A percentile compares a stretch with the other conserved stretches of the same genome.
Conservation (phyloP, 2,888 invertebrate genomes). For the Athrips mouffetella region DNA sequence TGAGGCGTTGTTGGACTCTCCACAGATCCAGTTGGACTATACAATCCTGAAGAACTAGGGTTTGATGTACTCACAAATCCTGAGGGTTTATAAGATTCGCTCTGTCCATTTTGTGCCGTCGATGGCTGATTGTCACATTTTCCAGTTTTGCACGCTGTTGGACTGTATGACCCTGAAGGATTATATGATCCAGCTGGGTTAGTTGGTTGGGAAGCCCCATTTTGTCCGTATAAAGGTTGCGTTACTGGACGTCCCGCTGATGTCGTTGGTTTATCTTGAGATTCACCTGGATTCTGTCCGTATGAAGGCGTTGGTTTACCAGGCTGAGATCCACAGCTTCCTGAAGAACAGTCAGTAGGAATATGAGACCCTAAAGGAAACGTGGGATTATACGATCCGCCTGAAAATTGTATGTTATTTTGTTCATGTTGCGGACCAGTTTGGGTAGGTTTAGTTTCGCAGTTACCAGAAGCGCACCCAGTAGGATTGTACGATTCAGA, state of each 20-base stretch:
- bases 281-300: constrained; percentile 8
- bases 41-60: constrained; percentile 9
- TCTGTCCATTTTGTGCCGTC: constrained; percentile 1
- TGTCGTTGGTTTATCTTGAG: neutral
- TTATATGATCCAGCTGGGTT: neutral
- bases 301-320: neutral
- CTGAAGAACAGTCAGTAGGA: constrained; percentile 9
- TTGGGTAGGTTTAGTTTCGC: constrained; percentile 14
- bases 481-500: constrained; percentile 3
- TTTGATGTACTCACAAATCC: neutral
- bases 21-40: neutral
- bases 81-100: constrained; percentile 11
- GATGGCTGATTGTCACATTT: constrained; percentile 19
- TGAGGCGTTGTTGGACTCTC: neutral
- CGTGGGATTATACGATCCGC: constrained; percentile 9
- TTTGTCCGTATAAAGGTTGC: constrained; percentile 11
- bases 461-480: constrained; percentile 20
- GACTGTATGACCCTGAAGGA: constrained; percentile 1
- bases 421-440: constrained; percentile 1
- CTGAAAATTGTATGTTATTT: neutral
- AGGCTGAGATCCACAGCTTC: constrained; percentile 25
- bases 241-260: too few relatives aligned
- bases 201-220: neutral
- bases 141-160: constrained; percentile 17
- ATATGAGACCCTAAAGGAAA: constrained; percentile 9